phyloP scores from a whole-genome alignment of 2,113 vertebrate genomes.

The Herpetotheres cachinnans region DNA sequence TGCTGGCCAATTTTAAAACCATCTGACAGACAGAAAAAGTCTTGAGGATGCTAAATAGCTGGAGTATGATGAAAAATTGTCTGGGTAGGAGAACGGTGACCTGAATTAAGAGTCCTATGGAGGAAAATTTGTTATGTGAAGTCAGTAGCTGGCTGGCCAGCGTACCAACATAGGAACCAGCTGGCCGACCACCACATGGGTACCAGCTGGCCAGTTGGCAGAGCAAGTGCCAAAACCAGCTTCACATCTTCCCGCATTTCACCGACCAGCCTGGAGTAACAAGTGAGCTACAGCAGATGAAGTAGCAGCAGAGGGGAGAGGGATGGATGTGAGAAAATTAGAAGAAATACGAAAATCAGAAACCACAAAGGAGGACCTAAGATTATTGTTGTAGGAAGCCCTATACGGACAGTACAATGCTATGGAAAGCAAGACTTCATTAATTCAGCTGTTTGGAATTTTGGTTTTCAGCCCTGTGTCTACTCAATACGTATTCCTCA shows the following conservation, averaged over 20 bases:
- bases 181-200: not conserved
- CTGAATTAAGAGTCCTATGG: not conserved
- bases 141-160: not conserved
- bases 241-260: not conserved
- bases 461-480: not conserved
- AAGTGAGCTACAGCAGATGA: not conserved
- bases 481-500: not conserved
- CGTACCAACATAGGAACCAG: not conserved
- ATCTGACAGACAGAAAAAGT: not conserved
- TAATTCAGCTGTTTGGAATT: not conserved
- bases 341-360: not conserved
- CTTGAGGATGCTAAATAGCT: not conserved
- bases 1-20: not conserved
- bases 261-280: not conserved
- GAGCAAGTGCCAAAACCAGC: not conserved
- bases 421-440: not conserved
- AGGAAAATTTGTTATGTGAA: not conserved
- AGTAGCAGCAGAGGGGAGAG: not conserved
- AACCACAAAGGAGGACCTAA: not conserved
- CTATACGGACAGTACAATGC: not conserved
- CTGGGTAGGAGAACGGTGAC: not conserved
- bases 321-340: not conserved
- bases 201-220: not conserved
- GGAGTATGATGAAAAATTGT: not conserved
- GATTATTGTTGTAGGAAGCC: not conserved